These are phyloP conservation scores for Aulostomus chinensis DNA, from an alignment of 2,797 vertebrate genomes.

Conservation along the genomic window DNA sequence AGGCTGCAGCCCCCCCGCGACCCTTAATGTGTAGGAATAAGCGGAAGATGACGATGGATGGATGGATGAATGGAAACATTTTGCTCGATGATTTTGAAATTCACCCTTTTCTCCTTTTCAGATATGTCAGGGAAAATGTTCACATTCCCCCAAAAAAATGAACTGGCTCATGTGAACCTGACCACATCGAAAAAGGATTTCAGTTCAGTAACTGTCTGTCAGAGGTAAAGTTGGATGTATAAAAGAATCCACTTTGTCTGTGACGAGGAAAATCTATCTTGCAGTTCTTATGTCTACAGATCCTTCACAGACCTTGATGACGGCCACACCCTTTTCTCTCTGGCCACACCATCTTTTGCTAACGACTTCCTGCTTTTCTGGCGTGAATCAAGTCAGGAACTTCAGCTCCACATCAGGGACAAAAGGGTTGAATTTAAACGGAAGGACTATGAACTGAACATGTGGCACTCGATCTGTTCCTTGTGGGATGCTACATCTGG, in stretches of 20 bases:
- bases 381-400: rapidly evolving
- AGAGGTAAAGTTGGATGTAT: conserved; percentile 46
- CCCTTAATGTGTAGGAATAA: too few species aligned
- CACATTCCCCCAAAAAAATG: not conserved
- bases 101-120: not conserved
- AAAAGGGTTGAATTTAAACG: rapidly evolving
- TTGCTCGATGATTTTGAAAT: too few species aligned
- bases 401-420: rapidly evolving
- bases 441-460: not conserved
- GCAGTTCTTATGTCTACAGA: conserved; percentile 11
- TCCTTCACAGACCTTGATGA: conserved; percentile 56
- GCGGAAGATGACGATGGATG: too few species aligned
- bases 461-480: conserved; percentile 62
- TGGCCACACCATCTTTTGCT: conserved; percentile 1
- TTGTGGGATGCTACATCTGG: conserved; percentile 57
- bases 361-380: conserved; percentile 43
- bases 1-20: too few species aligned
- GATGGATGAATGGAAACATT: too few species aligned
- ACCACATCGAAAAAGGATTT: conserved; percentile 22
- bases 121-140: not conserved
- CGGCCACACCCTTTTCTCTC: conserved; percentile 57
- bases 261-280: too few species aligned
- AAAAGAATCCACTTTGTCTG: too few species aligned
- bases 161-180: too few species aligned
- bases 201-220: conserved; percentile 57